A percentile compares a stretch with the other conserved stretches of the same genome.
Evolutionary conservation across 2,888 invertebrate species (phyloP).

Genomic region (Adineta ricciae): DNA sequence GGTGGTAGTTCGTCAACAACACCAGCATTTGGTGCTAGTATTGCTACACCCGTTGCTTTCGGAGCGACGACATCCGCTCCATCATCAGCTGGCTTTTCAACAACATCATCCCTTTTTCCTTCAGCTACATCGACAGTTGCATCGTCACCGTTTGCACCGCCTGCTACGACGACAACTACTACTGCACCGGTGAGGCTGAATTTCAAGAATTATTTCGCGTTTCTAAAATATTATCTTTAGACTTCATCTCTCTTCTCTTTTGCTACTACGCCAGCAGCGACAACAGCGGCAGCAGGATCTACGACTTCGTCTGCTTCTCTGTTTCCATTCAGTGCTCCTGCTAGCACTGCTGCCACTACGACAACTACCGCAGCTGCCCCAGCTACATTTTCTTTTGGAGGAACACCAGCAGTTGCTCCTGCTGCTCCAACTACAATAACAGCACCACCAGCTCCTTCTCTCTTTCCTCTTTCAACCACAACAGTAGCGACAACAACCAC

Average conservation of each 20-base stretch:
- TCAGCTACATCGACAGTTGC: not conserved
- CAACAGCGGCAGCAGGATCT: not conserved
- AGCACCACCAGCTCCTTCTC: not conserved
- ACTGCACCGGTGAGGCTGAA: not conserved
- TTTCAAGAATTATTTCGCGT: too few relatives aligned
- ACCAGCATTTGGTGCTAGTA: not conserved
- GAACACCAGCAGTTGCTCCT: not conserved
- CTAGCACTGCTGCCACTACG: not conserved
- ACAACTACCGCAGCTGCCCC: not conserved
- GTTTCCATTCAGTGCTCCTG: not conserved
- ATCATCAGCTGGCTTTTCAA: not conserved
- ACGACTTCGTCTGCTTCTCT: not conserved
- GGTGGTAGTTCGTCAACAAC: not conserved
- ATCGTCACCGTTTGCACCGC: not conserved
- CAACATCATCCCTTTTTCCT: not conserved
- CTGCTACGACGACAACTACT: not conserved
- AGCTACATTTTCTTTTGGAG: not conserved
- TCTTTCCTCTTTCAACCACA: not conserved
- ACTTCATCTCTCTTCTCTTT: not conserved
- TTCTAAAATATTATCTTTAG: not conserved
- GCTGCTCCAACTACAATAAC: not conserved
- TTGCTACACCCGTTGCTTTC: not conserved
- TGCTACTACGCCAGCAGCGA: not conserved
- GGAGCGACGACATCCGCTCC: not conserved
- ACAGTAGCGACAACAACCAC: not conserved